phyloP scores from a whole-genome alignment of 2,888 invertebrate genomes.

The Drymonia ruficornis region DNA sequence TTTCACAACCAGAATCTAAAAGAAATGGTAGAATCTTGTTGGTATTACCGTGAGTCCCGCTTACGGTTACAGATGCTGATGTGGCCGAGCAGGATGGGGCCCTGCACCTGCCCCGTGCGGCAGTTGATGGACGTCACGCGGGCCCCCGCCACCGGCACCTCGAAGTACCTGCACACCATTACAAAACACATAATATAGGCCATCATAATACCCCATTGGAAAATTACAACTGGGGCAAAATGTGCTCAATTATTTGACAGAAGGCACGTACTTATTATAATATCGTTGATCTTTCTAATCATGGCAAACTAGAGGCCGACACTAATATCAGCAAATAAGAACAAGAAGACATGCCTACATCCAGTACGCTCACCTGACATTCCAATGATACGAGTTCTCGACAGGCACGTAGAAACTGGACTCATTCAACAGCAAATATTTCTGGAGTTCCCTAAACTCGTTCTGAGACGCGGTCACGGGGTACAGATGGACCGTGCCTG shows the following conservation, averaged over 20 bases:
- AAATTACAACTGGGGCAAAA: too few species aligned
- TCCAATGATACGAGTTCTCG: slow-evolving; percentile 68
- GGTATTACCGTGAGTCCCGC: neutral
- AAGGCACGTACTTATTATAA: too few species aligned
- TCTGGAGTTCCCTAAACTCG: slow-evolving; percentile 50
- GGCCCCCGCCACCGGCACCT: slow-evolving; percentile 41
- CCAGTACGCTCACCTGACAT: slow-evolving; percentile 60
- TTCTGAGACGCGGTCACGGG: slow-evolving; percentile 32
- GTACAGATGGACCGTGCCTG: slow-evolving; percentile 29
- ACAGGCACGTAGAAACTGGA: slow-evolving; percentile 70
- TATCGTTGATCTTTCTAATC: too few species aligned
- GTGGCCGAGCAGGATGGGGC: slow-evolving; percentile 67
- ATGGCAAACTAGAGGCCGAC: too few species aligned
- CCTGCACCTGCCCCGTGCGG: slow-evolving; percentile 44
- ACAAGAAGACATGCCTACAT: too few species aligned
- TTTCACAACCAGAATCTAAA: too few species aligned
- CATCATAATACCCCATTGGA: neutral
- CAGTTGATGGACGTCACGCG: slow-evolving; percentile 57
- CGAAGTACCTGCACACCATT: slow-evolving; percentile 64
- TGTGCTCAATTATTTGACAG: too few species aligned
- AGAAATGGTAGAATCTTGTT: too few species aligned
- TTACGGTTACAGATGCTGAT: slow-evolving; percentile 55
- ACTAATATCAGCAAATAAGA: too few species aligned
- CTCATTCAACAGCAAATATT: slow-evolving; percentile 60
- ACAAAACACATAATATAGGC: neutral